Percentiles rank a stretch among this genome's conserved stretches.
Conservation (phyloP, 2,113 vertebrate species). For the Melanerpes aurifrons region DNA sequence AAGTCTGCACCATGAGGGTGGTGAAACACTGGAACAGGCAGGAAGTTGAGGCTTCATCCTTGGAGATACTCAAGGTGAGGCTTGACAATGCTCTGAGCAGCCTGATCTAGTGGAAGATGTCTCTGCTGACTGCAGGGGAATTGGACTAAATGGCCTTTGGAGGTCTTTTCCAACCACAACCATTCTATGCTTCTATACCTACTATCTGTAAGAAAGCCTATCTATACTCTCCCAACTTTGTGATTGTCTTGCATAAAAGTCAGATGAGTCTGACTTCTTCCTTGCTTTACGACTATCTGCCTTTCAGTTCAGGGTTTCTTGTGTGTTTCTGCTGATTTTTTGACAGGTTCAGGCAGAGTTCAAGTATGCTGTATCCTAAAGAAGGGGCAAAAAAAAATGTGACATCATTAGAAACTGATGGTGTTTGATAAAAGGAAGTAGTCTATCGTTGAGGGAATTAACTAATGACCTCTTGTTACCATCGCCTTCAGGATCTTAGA, state of each 20-base stretch:
- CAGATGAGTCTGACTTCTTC: background rate
- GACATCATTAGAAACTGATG: background rate
- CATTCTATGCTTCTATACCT: no score
- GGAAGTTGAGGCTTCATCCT: no score
- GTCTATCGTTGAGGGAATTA: slow-evolving; percentile 40
- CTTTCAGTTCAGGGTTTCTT: background rate
- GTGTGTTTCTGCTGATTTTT: background rate
- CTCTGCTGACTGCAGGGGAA: no score
- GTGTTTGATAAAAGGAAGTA: slow-evolving; percentile 51
- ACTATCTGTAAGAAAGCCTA: background rate
- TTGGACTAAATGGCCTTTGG: no score
- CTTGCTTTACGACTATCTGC: background rate
- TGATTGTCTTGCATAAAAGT: background rate
- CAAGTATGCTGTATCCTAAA: background rate
- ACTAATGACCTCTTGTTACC: slow-evolving; percentile 64
- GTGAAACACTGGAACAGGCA: no score
- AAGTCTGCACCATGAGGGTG: no score
- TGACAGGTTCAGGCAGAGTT: background rate
- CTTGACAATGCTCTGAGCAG: no score
- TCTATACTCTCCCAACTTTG: background rate
- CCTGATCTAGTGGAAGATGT: no score
- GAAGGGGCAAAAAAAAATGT: background rate
- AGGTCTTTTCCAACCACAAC: no score
- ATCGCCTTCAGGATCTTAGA: slow-evolving; percentile 56
- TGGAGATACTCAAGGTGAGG: no score